phyloP scores from a whole-genome alignment of 1,140 invertebrate genomes.

The Drosophila pallidifrons region DNA sequence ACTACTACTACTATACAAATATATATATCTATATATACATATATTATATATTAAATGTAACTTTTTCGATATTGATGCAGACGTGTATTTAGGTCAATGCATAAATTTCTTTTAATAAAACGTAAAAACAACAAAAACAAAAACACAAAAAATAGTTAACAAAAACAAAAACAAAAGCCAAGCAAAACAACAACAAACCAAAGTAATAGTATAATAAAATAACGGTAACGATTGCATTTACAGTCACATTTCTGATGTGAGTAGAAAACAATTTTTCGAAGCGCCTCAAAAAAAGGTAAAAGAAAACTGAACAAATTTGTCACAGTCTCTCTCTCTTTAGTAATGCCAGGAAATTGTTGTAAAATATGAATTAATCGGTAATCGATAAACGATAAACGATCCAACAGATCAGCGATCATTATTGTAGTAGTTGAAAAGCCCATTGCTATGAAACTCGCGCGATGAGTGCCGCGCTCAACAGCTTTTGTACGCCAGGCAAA shows the following conservation, averaged over 20 bases:
- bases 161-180: constrained; percentile 26
- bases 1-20: constrained; percentile 43
- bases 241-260: constrained; percentile 34
- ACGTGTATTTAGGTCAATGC: constrained; percentile 74
- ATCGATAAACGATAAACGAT: not conserved
- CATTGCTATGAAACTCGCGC: constrained; percentile 42
- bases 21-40: constrained; percentile 45
- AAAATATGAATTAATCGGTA: constrained; percentile 20
- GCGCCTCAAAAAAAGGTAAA: constrained; percentile 34
- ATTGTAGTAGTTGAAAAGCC: constrained; percentile 42
- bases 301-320: constrained; percentile 1
- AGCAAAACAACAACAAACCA: constrained; percentile 73
- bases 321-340: not conserved
- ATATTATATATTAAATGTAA: constrained; percentile 63
- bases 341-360: constrained; percentile 30
- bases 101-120: constrained; percentile 59
- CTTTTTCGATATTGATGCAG: constrained; percentile 78
- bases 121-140: constrained; percentile 26
- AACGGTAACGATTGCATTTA: constrained; percentile 36
- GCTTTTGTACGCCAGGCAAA: constrained; percentile 40
- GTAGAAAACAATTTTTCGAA: constrained; percentile 26
- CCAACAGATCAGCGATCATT: constrained; percentile 22
- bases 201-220: constrained; percentile 44
- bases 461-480: constrained; percentile 20
- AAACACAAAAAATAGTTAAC: constrained; percentile 37